Percentiles rank a stretch among this genome's conserved stretches.
phyloP scores from a whole-genome alignment of 2,797 vertebrate species.

The Mus caroli region DNA sequence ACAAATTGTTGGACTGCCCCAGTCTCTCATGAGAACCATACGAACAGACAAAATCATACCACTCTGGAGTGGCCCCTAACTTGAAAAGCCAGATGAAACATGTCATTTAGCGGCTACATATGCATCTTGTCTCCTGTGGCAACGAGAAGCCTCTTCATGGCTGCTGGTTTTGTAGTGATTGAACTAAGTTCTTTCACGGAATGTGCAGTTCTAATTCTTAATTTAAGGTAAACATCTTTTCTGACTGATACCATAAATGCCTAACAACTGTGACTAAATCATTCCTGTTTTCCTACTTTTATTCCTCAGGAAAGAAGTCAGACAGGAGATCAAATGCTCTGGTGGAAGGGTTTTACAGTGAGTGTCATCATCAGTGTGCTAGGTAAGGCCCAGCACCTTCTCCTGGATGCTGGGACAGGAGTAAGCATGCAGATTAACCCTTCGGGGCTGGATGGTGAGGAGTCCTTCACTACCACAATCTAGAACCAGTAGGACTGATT shows the following conservation, averaged over 20 bases:
- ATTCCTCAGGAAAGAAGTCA: slow-evolving; percentile 81
- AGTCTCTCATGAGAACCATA: slow-evolving; percentile 45
- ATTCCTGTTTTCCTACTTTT: slow-evolving; percentile 84
- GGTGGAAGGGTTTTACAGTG: slow-evolving; percentile 11
- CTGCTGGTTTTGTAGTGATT: slow-evolving; percentile 29
- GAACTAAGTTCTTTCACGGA: slow-evolving; percentile 48
- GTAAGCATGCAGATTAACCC: background rate
- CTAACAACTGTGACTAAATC: slow-evolving; percentile 87
- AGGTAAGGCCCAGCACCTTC: background rate
- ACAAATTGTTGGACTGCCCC: background rate
- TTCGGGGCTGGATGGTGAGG: background rate
- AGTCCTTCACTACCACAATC: background rate
- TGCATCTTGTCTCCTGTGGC: slow-evolving; percentile 10
- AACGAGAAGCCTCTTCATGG: background rate
- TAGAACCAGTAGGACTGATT: background rate
- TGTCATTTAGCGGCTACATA: background rate
- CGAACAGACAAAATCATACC: background rate
- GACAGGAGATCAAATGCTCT: slow-evolving; percentile 62
- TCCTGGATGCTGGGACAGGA: background rate
- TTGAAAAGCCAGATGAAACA: slow-evolving; percentile 42
- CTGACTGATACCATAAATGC: slow-evolving; percentile 49
- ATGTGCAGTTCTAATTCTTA: slow-evolving; percentile 68
- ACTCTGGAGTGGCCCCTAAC: background rate
- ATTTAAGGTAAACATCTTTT: slow-evolving; percentile 67
- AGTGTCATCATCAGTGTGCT: slow-evolving; percentile 7